Conservation (phyloP, 2,797 vertebrate species). For the Rhinatrema bivittatum region DNA sequence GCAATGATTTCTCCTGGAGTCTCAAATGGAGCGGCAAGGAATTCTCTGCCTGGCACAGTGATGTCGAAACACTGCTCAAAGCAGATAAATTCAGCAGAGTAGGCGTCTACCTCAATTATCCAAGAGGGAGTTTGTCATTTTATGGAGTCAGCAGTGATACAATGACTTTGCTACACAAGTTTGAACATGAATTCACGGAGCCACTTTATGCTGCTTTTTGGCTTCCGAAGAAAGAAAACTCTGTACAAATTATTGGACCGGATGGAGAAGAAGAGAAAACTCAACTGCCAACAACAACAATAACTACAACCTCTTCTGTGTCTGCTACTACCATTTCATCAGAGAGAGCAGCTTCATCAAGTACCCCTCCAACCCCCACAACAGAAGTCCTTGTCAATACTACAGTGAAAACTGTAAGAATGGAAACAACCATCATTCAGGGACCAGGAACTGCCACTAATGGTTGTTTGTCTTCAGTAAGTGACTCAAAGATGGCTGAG, state of each 20-base stretch:
- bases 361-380: too few species aligned
- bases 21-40: slow-evolving; percentile 64
- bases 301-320: background rate
- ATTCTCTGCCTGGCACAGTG: slow-evolving; percentile 73
- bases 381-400: background rate
- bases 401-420: background rate
- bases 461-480: too few species aligned
- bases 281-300: background rate
- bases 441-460: too few species aligned
- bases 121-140: slow-evolving; percentile 52
- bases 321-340: background rate
- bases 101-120: slow-evolving; percentile 64
- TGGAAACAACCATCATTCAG: background rate
- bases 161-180: slow-evolving; percentile 59
- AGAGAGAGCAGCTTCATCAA: background rate
- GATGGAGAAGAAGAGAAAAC: slow-evolving; percentile 17
- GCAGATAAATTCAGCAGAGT: slow-evolving; percentile 46
- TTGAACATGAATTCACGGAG: slow-evolving; percentile 60
- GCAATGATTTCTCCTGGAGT: slow-evolving; percentile 74
- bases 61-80: slow-evolving; percentile 54
- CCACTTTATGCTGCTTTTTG: slow-evolving; percentile 66
- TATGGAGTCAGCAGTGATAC: slow-evolving; percentile 40
- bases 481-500: background rate
- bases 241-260: slow-evolving; percentile 32
- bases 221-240: slow-evolving; percentile 75